Conservation (phyloP, 2,113 vertebrate genomes). For the Equus przewalskii region DNA sequence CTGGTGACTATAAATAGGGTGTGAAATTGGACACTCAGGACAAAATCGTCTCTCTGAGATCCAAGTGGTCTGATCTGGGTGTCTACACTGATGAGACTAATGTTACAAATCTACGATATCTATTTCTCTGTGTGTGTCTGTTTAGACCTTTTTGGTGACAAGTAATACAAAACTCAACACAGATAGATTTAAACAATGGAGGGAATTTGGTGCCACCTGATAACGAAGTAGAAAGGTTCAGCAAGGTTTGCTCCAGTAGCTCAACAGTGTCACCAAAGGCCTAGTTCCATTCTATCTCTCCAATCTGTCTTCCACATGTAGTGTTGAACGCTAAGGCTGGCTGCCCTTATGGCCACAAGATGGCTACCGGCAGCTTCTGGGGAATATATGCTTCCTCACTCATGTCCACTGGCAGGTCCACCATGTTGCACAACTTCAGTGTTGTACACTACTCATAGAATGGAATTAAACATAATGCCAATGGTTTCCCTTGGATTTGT, state of each 20-base stretch:
- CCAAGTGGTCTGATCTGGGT: slow-evolving; percentile 52
- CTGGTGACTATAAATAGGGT: slow-evolving; percentile 74
- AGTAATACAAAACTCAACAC: not conserved
- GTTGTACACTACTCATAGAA: not conserved
- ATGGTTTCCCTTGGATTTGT: not conserved
- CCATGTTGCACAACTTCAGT: not conserved
- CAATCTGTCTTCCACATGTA: not conserved
- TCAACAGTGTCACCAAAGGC: not conserved
- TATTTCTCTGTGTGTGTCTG: not conserved
- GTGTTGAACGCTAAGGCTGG: not conserved
- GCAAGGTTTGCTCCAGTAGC: not conserved
- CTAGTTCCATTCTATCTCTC: not conserved
- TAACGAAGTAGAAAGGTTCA: not conserved
- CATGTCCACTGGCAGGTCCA: not conserved
- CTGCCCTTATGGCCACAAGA: not conserved
- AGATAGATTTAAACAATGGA: slow-evolving; percentile 20
- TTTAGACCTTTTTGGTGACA: not conserved
- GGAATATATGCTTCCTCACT: not conserved
- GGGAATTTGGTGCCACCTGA: not conserved
- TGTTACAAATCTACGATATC: not conserved
- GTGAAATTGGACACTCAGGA: slow-evolving; percentile 72
- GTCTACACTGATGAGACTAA: not conserved
- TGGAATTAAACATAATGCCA: not conserved
- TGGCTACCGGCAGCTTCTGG: not conserved
- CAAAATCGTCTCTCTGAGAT: slow-evolving; percentile 63